phyloP scores from a whole-genome alignment of 2,888 invertebrate genomes.

The Phaonia tiefii region DNA sequence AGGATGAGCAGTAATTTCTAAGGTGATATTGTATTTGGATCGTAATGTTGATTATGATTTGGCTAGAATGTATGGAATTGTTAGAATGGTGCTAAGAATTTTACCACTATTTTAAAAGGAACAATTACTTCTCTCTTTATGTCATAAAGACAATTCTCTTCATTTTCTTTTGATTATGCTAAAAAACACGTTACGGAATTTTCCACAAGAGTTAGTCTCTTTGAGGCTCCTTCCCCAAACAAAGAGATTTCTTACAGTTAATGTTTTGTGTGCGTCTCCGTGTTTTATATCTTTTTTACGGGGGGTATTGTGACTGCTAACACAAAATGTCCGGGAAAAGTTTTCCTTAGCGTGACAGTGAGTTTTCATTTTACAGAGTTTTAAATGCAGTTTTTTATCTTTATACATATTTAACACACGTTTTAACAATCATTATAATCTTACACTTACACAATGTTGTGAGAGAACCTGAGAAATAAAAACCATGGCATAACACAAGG shows the following conservation, averaged over 20 bases:
- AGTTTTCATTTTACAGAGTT: slow-evolving; percentile 3
- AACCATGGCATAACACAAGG: not conserved
- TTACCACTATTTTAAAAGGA: no score
- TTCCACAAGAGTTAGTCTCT: no score
- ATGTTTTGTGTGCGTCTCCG: not conserved
- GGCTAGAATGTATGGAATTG: no score
- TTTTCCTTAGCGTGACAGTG: not conserved
- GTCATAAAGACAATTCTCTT: no score
- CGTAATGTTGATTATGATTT: no score
- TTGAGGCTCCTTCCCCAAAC: no score
- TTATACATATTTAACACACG: slow-evolving; percentile 17
- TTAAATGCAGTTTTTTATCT: not conserved
- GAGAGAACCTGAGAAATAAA: not conserved
- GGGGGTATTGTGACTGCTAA: slow-evolving; percentile 6
- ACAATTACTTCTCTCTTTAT: no score
- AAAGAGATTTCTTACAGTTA: not conserved
- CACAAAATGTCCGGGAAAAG: not conserved
- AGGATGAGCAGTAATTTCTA: no score
- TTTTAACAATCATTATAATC: slow-evolving; percentile 14
- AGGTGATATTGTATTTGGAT: no score
- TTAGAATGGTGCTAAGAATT: no score
- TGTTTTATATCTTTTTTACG: slow-evolving; percentile 11
- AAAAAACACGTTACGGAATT: no score
- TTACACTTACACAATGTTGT: not conserved
- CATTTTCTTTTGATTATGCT: no score